Conservation (phyloP, 2,113 vertebrate genomes). For the human (Homo sapiens) region GRCh38 chr9:113695501-113696000, state of each 20-base stretch:
- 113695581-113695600: neutral
- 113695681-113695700: neutral
- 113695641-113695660: neutral
- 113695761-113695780: neutral
- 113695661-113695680: neutral
- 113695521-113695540: neutral
- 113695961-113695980: no score
- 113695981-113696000: rapidly evolving
- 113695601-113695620: neutral
- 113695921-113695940: neutral
- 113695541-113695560: neutral
- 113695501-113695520: neutral
- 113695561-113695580: rapidly evolving
- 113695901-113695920: neutral
- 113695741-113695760: neutral
- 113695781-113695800: neutral
- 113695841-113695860: neutral
- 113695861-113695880: neutral
- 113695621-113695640: neutral
- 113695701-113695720: neutral
- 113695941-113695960: neutral
- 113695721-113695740: no score
- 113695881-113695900: neutral
- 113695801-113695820: neutral
- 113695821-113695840: neutral